Conservation (phyloP, 2,113 vertebrate genomes). For the Carollia perspicillata region DNA sequence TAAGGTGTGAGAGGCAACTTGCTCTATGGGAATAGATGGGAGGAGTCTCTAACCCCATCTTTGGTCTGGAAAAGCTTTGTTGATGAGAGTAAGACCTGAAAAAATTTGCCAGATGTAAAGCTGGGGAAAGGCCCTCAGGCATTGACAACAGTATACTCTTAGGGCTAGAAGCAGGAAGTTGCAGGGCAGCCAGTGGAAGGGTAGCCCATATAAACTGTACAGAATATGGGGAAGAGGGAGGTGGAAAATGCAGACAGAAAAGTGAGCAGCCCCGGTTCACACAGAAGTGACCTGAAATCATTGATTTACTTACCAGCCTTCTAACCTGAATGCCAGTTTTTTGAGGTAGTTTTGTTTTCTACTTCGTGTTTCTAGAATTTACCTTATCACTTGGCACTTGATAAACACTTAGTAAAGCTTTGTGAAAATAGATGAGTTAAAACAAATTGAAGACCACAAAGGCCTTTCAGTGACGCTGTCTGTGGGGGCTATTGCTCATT, state of each 20-base stretch:
- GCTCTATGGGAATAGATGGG: fast-evolving
- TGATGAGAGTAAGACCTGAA: background rate
- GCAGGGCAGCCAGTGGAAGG: background rate
- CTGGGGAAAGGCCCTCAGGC: no score
- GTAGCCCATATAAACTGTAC: background rate
- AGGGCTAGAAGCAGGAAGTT: background rate
- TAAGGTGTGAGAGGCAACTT: background rate
- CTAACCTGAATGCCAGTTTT: background rate
- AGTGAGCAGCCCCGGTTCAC: background rate
- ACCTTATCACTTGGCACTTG: background rate
- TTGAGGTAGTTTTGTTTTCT: background rate
- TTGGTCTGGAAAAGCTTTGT: background rate
- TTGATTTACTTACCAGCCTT: background rate
- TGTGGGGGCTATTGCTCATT: background rate
- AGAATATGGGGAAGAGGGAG: background rate
- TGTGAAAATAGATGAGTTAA: background rate
- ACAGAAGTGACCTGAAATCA: background rate
- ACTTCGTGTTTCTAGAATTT: background rate
- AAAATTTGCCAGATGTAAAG: background rate
- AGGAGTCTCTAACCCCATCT: background rate
- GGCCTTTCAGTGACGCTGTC: background rate
- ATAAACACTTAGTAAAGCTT: background rate
- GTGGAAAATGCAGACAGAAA: background rate
- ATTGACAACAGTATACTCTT: fast-evolving
- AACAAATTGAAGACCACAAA: background rate